Base-by-base conservation (phyloP, 1,140 invertebrate genomes). In the Thaumetopoea pityocampa region DNA sequence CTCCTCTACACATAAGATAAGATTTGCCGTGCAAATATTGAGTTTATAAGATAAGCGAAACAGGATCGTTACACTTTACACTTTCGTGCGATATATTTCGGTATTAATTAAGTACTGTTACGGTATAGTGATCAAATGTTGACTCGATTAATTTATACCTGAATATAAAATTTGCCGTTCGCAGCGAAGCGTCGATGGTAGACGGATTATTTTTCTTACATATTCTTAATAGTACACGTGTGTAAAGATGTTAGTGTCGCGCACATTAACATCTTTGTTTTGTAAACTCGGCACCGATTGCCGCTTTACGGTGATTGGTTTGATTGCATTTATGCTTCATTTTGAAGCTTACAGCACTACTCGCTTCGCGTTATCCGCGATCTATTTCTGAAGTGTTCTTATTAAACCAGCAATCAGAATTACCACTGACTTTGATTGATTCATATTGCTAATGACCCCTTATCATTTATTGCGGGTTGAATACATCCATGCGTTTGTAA, bases 51-150 rank as follows among this genome's bases (percentile, higher is more conserved):
- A 79, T 77, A 77, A 76, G 47, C 33, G 38, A 57, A 45, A 48
- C 58, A 68, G 24, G 72, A 79, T 79, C 74, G 70, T 79, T 79
- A 79, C 61, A 79, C 74, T 79, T 79, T 79, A 68, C 74, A 63
- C 67, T 72, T 69, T 69, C 51, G 48, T 46, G 57, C 58, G 69
- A 72, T 72, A 73, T 61, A 51, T 63, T 67, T 67, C 19, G 60
- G 41, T 48, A 59, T 67, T 67, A 60, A 65, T 57, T 51, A 49
- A 53, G 49, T 59, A 64, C 51, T 52, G 54, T 50, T 54, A 45
- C 48, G 42, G 57, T 56, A 65, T 35, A 28, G 27, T 41, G 18
- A 22, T 40, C 29, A 37, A 38, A 46, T 26, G 37, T 45, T 52
- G 18, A 7, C 11, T 6, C 19, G 9, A 11, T 29, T 11, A 38